phyloP scores from a whole-genome alignment of 2,888 invertebrate genomes.

The Lasioglossum calceatum region DNA sequence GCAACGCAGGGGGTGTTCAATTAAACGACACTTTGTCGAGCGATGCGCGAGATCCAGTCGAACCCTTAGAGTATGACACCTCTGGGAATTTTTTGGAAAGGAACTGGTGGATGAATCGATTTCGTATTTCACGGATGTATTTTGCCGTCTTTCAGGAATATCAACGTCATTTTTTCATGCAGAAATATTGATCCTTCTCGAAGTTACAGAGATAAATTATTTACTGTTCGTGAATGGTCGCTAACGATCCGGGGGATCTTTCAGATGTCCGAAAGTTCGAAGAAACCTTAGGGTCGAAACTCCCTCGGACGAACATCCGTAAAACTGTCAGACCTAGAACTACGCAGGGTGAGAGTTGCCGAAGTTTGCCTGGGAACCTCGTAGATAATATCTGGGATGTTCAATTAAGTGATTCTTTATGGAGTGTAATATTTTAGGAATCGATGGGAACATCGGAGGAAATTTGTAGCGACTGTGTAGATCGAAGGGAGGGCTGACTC shows the following conservation, averaged over 20 bases:
- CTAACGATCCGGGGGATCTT: not conserved
- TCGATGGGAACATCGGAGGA: slow-evolving; percentile 9
- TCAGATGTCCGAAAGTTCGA: not conserved
- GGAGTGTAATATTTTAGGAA: slow-evolving; percentile 6
- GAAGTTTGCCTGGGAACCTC: not conserved
- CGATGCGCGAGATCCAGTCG: not conserved
- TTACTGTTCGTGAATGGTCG: not conserved
- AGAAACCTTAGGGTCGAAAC: not conserved
- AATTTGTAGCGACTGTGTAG: not conserved
- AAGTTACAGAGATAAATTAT: not conserved
- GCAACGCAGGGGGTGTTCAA: slow-evolving; percentile 45
- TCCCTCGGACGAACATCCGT: not conserved
- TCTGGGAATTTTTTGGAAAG: not conserved
- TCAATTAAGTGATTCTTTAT: slow-evolving; percentile 15
- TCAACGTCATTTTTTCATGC: not conserved
- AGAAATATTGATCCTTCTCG: not conserved
- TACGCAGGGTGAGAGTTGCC: not conserved
- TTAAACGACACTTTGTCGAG: slow-evolving; percentile 17
- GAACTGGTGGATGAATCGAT: not conserved
- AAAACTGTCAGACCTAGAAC: not conserved
- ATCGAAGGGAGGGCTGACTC: not conserved
- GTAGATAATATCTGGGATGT: not conserved
- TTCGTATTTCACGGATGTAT: not conserved
- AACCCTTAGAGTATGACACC: not conserved
- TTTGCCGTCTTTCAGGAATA: not conserved